phyloP scores from a whole-genome alignment of 2,797 vertebrate species.

The Halcyon smyrnensis region DNA sequence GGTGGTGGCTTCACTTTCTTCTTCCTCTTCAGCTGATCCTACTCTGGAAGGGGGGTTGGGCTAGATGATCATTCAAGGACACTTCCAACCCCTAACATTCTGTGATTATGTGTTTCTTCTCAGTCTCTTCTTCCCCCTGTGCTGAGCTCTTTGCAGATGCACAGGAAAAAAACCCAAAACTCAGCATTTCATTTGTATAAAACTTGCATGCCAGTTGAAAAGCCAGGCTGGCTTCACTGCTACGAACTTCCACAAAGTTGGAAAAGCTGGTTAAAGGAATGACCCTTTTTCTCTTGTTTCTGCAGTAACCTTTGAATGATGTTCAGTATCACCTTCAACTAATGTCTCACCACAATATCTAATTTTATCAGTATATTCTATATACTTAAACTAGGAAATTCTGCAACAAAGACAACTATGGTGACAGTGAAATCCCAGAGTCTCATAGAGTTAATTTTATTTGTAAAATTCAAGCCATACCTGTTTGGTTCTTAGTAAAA shows the following conservation, averaged over 20 bases:
- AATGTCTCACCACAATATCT: not conserved
- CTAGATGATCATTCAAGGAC: no score
- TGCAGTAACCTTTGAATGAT: not conserved
- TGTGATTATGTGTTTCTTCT: no score
- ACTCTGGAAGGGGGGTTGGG: no score
- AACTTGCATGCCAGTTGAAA: not conserved
- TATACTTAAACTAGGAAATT: not conserved
- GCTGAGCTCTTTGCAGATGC: accelerated
- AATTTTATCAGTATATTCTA: not conserved
- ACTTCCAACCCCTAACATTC: no score
- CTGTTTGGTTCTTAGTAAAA: not conserved
- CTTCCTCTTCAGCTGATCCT: not conserved
- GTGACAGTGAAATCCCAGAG: not conserved
- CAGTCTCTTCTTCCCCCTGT: no score
- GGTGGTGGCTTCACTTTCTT: not conserved
- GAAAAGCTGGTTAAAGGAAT: not conserved
- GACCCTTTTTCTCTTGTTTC: not conserved
- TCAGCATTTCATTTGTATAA: not conserved
- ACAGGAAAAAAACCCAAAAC: not conserved
- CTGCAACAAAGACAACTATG: not conserved
- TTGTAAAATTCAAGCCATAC: not conserved
- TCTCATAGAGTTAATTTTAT: not conserved
- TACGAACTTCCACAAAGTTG: not conserved
- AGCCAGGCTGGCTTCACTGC: accelerated
- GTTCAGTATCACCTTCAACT: not conserved